Evolutionary conservation across 2,113 vertebrate species (phyloP), one percentile per base, ranked within the genome.

Genomic region (Neomonachus schauinslandi): DNA sequence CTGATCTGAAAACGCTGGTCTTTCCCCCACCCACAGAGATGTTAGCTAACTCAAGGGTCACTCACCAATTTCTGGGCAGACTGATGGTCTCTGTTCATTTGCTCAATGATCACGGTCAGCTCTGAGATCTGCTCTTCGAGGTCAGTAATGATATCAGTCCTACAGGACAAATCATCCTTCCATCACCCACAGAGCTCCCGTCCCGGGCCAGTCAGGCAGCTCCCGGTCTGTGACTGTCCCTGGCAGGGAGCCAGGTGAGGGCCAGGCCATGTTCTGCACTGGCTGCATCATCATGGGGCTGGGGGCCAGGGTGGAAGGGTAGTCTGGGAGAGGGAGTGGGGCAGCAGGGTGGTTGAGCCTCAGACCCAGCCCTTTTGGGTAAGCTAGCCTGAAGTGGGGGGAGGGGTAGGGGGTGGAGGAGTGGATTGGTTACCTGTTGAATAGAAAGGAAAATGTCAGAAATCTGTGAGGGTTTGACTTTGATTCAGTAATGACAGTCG

Each of bases 71-170:
- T 98, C 86, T 96, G 98, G 6, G 98, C 94, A 72, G 93, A 82
- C 42, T 97, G 88, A 55, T 99, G 98, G 80, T 98, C 98, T 94
- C 98, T 98, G 88, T 96, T 98, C 97, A 98, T 95, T 94, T 99
- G 98, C 42, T 99, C 98, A 92, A 98, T 98, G 51, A 98, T 84
- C n/a, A 87, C 85, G 0, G 95, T 98, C 87, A 99, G 93, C 89
- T 98, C 98, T 16, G 98, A 95, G 89, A 98, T 98, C 97, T 99
- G 98, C 72, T 98, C 98, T 74, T 98, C 95, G 22, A 99, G 98
- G 90, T 98, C 98, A 55, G 91, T 76, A 63, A 98, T 79, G 80
- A 98, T 89, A 39, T 95, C 92, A 55, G 97, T 90, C 98, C 98
- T 99, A 67, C 0, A 39, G 95, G 57, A 88, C 26, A 89, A 97